A percentile compares a stretch with the other conserved stretches of the same genome.
These are phyloP conservation scores for Paradoxurus hermaphroditus DNA, from an alignment of 2,113 vertebrate species.

Conservation along the genomic window DNA sequence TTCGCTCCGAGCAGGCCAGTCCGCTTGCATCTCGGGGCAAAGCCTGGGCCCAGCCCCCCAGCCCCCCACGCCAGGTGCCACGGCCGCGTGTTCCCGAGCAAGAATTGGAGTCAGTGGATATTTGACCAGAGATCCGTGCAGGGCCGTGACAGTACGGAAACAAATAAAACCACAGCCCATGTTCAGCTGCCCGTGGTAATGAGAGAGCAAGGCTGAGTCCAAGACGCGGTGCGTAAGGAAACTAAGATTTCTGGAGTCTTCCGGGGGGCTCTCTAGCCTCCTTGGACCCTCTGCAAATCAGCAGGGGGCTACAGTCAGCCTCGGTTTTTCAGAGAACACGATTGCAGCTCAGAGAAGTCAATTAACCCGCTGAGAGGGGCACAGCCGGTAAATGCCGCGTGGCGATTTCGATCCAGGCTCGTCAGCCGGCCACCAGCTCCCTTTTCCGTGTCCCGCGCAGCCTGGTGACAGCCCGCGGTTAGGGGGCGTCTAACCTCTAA, in stretches of 20 bases:
- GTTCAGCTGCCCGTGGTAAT: background rate
- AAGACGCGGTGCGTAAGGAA: background rate
- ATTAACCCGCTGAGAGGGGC: background rate
- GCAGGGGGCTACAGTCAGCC: background rate
- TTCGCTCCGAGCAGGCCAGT: background rate
- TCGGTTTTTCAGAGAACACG: background rate
- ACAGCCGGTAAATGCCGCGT: background rate
- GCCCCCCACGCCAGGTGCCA: background rate
- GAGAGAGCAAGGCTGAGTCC: background rate
- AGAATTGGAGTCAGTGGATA: background rate
- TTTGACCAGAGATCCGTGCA: background rate
- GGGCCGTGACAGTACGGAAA: background rate
- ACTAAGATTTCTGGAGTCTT: background rate
- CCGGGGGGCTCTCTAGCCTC: background rate
- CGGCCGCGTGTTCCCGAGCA: background rate
- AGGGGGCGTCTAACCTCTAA: background rate
- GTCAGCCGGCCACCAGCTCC: fast-evolving
- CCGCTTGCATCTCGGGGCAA: too few relatives aligned
- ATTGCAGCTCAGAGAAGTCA: background rate
- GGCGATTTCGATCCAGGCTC: background rate
- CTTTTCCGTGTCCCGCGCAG: too few relatives aligned
- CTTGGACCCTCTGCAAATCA: background rate
- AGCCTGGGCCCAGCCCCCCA: too few relatives aligned
- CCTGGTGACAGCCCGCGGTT: background rate
- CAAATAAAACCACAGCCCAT: background rate